Base-by-base conservation (phyloP, 1,140 invertebrate genomes). In the Aphelenchoides fujianensis region DNA sequence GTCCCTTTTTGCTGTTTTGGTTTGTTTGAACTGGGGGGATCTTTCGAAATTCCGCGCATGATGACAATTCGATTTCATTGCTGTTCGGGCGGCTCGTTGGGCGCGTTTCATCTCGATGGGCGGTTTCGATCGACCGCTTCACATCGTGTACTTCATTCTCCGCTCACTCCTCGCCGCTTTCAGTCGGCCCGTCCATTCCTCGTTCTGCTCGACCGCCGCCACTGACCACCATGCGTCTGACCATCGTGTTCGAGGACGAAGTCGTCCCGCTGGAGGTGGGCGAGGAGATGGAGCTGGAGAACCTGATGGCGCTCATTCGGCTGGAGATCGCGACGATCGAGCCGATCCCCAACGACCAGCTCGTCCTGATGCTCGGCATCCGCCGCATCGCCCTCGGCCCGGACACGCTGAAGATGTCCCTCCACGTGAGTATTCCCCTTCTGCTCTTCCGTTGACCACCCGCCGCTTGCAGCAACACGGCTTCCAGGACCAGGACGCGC, bases 221-320 rank as follows among this genome's bases (percentile, higher is more conserved):
- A 2, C 59, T 61, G n/a, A 61, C 36, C 59, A 48, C 41, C 23
- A 61, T 61, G 59, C n/a, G 36, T 27, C 2, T 61, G 19, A 61
- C 59, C 1, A 34, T 61, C 36, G 59, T 61, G 28, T 61, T 61
- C 2, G 31, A 61, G n/a, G 59, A 61, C 31, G n/a, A 19, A 34
- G 31, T 61, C 27, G n/a, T 34, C n/a, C 16, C 31, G 16, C 16
- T 19, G 31, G 59, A 61, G 28, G 59, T 61, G 16, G 31, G 59
- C 31, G 59, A 61, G 36, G 59, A 61, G 19, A n/a, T 61, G 59
- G 59, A 61, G 2, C 31, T 61, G 59, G 59, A 61, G 2, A 61
- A 31, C 31, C 36, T 61, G 16, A n/a, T 61, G 16, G 59, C 59
- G 16, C 31, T 61, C 27, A 16, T 61, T 34, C n/a, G 31, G 16